Evolutionary conservation across 2,113 vertebrate genomes (phyloP).

Genomic region (Pseudolaguvia tuberculata): DNA sequence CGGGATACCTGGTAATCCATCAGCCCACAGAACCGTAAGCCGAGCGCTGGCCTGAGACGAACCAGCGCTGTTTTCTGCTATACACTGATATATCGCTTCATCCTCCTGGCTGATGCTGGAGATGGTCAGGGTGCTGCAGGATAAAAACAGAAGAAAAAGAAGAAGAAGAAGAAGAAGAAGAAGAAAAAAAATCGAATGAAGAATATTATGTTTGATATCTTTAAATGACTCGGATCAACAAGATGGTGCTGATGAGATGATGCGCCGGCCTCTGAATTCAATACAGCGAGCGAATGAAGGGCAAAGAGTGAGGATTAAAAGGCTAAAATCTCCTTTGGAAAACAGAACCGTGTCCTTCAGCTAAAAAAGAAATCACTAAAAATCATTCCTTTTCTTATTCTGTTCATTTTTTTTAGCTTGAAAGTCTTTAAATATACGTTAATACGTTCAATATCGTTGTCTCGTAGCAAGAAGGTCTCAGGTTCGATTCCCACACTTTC

Average conservation of each 20-base stretch:
- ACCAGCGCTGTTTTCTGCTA: constrained; percentile 93
- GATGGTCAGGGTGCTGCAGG: constrained; percentile 84
- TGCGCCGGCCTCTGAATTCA: too few species aligned
- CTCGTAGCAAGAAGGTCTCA: too few species aligned
- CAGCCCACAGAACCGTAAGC: constrained; percentile 90
- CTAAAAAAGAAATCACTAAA: too few species aligned
- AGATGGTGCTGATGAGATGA: constrained; percentile 9
- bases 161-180: background rate
- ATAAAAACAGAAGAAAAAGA: too few species aligned
- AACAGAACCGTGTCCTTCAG: too few species aligned
- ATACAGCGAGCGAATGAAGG: background rate
- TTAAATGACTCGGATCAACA: constrained; percentile 12
- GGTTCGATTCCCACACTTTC: too few species aligned
- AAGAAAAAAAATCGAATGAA: background rate
- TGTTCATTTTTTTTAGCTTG: too few species aligned
- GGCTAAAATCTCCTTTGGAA: too few species aligned
- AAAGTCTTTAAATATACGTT: too few species aligned
- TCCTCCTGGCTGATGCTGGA: constrained; percentile 86
- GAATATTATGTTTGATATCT: constrained; percentile 27
- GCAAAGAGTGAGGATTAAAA: too few species aligned
- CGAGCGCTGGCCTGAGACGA: constrained; percentile 93
- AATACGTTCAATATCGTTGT: too few species aligned
- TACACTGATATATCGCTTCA: constrained; percentile 97
- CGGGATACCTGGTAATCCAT: constrained; percentile 86
- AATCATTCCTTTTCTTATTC: too few species aligned